Base-by-base conservation (phyloP, 2,888 invertebrate species). In the Pasiphila rectangulata region DNA sequence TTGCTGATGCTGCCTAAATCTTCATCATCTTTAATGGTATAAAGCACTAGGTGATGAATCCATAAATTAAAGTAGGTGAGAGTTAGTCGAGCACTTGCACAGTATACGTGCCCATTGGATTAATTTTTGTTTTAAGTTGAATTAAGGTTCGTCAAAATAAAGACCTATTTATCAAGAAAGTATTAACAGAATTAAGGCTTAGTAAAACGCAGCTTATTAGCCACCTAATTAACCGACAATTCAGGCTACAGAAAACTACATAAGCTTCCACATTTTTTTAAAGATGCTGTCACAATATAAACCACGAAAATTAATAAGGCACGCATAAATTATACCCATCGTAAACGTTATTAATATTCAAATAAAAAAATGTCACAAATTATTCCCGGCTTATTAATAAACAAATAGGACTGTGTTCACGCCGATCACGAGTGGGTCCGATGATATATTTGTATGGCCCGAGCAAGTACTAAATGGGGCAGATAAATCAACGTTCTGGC, bases 391-490 rank as follows among this genome's bases (percentile, higher is more conserved):
- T 54, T 64, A 64, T 61, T 63, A 64, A 61, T 66, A 69, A 70
- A 67, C 64, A 67, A 67, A 65, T 62, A 69, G 62, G 61, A 60
- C 59, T 68, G 67, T 67, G 68, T 67, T 67, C 67, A 63, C 51
- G 61, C 63, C 63, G 67, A 67, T 74, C 72, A 72, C 70, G 67
- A 68, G 67, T 58, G 49, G 60, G 59, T 41, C 55, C 61, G 68
- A 68, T 73, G 75, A 75, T 73, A 69, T 75, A 77, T 79, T 69
- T 67, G 70, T 64, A 58, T 61, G 64, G 75, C 72, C 71, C 75
- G 67, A 69, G 75, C 74, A 63, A 62, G 54, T 68, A 62, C 65
- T 69, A 72, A 75, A 79, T 76, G 68, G 66, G 64, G 49, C 54
- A 59, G 61, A 78, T 79, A 79, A 79, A 79, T 80, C 78, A 75